Percentiles rank a stretch among this genome's conserved stretches.
Evolutionary conservation across 2,797 vertebrate species (phyloP).

Genomic region (Euphonia xanthogaster): DNA sequence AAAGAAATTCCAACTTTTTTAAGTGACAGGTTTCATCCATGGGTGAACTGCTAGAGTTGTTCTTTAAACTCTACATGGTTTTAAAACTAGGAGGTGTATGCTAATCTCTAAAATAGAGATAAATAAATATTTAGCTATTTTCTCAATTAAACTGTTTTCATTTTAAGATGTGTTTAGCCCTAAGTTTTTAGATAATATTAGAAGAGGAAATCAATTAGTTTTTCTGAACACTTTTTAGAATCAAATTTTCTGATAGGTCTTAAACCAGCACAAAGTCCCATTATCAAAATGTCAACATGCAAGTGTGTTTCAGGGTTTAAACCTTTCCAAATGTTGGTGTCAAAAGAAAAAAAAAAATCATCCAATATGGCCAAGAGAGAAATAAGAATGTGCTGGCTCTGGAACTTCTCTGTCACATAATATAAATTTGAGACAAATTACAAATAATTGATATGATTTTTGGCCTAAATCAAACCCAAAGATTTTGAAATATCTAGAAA

Average conservation of each 20-base stretch:
- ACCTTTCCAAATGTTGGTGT: background rate
- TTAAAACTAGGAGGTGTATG: background rate
- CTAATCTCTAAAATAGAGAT: background rate
- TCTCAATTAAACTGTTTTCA: background rate
- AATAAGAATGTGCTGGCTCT: background rate
- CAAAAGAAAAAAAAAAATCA: background rate
- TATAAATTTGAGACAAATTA: background rate
- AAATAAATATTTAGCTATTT: background rate
- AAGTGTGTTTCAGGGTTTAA: background rate
- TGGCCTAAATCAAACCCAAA: background rate
- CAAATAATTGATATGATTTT: background rate
- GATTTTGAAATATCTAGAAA: background rate
- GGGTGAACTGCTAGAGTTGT: background rate
- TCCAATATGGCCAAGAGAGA: background rate
- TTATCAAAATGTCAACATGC: background rate
- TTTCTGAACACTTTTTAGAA: background rate
- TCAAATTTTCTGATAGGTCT: background rate
- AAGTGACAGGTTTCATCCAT: background rate
- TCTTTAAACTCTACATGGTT: background rate
- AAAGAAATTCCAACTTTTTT: background rate
- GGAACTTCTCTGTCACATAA: fast-evolving
- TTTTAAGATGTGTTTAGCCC: background rate
- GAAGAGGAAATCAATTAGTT: background rate
- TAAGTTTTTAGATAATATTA: background rate
- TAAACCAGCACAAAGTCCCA: background rate